Evolutionary conservation across 2,797 vertebrate species (phyloP).

Genomic region (Melanotaenia trifasciata): DNA sequence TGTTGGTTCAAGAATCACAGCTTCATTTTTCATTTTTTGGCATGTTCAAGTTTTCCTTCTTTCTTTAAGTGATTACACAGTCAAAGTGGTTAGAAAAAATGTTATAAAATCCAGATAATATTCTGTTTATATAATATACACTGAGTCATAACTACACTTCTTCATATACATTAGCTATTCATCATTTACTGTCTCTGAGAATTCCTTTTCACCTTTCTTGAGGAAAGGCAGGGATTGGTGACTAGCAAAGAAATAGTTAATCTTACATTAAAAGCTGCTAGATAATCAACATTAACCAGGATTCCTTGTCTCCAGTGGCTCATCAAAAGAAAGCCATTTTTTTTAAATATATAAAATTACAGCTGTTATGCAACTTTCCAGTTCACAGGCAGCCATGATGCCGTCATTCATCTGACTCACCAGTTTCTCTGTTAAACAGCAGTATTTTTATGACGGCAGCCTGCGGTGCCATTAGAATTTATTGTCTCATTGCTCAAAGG

Average conservation of each 20-base stretch:
- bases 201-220: conserved; percentile 28
- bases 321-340: conserved; percentile 36
- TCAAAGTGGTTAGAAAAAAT: background rate
- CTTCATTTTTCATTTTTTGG: conserved; percentile 5
- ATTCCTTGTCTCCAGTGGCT: conserved; percentile 49
- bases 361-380: conserved; percentile 25
- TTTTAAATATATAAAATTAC: conserved; percentile 36
- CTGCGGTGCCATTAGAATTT: conserved; percentile 30
- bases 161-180: background rate
- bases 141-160: background rate
- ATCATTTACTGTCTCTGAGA: conserved; percentile 5
- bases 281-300: conserved; percentile 55
- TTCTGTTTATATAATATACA: background rate
- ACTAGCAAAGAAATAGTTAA: conserved; percentile 48
- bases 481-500: conserved; percentile 46
- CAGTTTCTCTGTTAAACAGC: conserved; percentile 41
- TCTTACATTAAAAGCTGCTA: conserved; percentile 38
- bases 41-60: background rate
- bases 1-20: background rate
- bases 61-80: conserved; percentile 6
- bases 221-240: conserved; percentile 31
- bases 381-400: conserved; percentile 35
- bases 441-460: conserved; percentile 31
- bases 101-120: background rate
- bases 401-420: conserved; percentile 9